These are phyloP conservation scores for Acromyrmex charruanus DNA, from an alignment of 1,140 invertebrate genomes.

Conservation along the genomic window DNA sequence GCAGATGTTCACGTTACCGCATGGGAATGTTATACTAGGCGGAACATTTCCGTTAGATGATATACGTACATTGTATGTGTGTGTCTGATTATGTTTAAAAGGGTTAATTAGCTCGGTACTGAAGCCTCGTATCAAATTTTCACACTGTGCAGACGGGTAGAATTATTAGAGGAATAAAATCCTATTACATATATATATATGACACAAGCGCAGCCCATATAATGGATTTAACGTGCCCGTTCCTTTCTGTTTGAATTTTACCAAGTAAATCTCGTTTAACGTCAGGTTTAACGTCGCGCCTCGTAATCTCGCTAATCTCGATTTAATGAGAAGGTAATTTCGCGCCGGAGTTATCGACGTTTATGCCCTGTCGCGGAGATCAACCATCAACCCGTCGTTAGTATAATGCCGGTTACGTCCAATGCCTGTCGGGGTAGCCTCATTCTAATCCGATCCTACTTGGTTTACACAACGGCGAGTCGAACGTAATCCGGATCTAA, in stretches of 20 bases:
- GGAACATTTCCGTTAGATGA: neutral
- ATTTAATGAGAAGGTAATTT: slow-evolving; percentile 60
- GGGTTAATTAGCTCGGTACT: slow-evolving; percentile 18
- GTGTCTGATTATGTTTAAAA: slow-evolving; percentile 7
- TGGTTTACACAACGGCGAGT: slow-evolving; percentile 71
- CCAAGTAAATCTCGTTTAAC: slow-evolving; percentile 15
- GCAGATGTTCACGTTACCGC: neutral
- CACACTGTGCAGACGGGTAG: neutral
- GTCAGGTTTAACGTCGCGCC: slow-evolving; percentile 20
- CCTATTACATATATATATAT: neutral
- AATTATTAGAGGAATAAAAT: slow-evolving; percentile 43
- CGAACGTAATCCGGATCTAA: slow-evolving; percentile 70
- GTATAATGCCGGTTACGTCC: slow-evolving; percentile 65
- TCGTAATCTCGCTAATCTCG: slow-evolving; percentile 48
- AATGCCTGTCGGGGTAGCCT: slow-evolving; percentile 58
- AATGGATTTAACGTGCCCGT: slow-evolving; percentile 18
- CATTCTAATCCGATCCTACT: slow-evolving; percentile 71
- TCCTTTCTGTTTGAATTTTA: slow-evolving; percentile 25
- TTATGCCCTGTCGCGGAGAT: slow-evolving; percentile 61
- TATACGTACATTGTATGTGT: neutral
- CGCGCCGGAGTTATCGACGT: slow-evolving; percentile 33
- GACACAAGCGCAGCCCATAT: neutral
- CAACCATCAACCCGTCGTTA: slow-evolving; percentile 46
- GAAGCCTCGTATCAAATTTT: slow-evolving; percentile 32
- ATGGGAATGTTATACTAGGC: neutral